Conservation (phyloP, 2,888 invertebrate species). For the Eupithecia subumbrata region DNA sequence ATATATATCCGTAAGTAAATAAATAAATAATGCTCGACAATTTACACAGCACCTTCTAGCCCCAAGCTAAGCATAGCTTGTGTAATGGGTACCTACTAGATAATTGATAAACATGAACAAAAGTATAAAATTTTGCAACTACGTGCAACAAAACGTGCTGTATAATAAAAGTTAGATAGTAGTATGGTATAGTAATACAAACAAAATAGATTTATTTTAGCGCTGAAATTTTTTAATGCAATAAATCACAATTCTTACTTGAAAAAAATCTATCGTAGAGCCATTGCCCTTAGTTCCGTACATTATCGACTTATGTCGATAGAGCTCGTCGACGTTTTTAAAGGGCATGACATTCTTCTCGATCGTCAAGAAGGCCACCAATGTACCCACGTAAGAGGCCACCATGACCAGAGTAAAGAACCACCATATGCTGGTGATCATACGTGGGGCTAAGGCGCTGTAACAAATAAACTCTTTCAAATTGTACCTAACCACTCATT, state of each 20-base stretch:
- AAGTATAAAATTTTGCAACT: no score
- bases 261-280: constrained; percentile 94
- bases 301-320: constrained; percentile 89
- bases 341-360: constrained; percentile 88
- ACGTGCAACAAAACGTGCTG: no score
- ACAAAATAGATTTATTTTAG: no score
- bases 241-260: constrained; percentile 80
- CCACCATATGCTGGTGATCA: constrained; percentile 95
- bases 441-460: constrained; percentile 93
- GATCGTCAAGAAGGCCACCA: constrained; percentile 94
- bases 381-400: constrained; percentile 94
- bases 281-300: constrained; percentile 93
- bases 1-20: no score
- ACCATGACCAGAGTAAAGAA: constrained; percentile 95
- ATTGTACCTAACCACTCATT: no score
- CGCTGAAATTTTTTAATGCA: not conserved
- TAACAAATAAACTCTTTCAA: constrained; percentile 38
- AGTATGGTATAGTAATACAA: no score
- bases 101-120: no score
- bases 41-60: no score
- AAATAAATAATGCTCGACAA: no score
- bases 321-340: constrained; percentile 91
- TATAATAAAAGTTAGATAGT: no score
- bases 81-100: no score
- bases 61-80: no score